Percentiles rank a stretch among this genome's conserved stretches.
These are phyloP conservation scores for Pinctada fucata DNA, from an alignment of 2,888 invertebrate species.

Conservation along the genomic window DNA sequence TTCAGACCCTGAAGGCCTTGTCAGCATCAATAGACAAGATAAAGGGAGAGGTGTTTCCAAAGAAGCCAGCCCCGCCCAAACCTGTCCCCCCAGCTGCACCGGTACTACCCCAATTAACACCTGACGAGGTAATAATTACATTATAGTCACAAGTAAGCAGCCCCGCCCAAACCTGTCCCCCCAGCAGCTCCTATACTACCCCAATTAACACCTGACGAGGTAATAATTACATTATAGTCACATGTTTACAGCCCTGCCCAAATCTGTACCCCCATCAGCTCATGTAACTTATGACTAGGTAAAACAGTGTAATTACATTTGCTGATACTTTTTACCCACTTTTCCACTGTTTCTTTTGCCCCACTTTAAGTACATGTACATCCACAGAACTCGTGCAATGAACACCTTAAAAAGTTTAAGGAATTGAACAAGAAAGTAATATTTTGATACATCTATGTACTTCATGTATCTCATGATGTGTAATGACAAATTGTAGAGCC, in stretches of 20 bases:
- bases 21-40: conserved; percentile 90
- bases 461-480: no score
- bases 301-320: no score
- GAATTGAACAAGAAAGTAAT: no score
- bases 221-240: conserved; percentile 15
- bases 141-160: conserved; percentile 24
- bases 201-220: conserved; percentile 57
- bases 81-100: conserved; percentile 26
- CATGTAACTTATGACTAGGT: not conserved
- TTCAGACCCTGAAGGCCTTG: conserved; percentile 85
- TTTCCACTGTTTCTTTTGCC: no score
- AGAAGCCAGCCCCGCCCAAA: conserved; percentile 28
- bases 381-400: no score
- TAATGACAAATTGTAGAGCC: no score
- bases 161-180: conserved; percentile 20
- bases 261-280: conserved; percentile 10
- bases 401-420: no score
- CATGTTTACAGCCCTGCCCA: conserved; percentile 26
- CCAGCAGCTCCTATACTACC: conserved; percentile 8
- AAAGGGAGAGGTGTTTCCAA: conserved; percentile 76
- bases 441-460: no score
- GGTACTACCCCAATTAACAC: conserved; percentile 41
- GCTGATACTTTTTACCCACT: no score
- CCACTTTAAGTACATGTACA: no score
- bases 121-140: conserved; percentile 50